Evolutionary conservation across 2,888 invertebrate genomes (phyloP).

Genomic region (Dromius quadrimaculatus): DNA sequence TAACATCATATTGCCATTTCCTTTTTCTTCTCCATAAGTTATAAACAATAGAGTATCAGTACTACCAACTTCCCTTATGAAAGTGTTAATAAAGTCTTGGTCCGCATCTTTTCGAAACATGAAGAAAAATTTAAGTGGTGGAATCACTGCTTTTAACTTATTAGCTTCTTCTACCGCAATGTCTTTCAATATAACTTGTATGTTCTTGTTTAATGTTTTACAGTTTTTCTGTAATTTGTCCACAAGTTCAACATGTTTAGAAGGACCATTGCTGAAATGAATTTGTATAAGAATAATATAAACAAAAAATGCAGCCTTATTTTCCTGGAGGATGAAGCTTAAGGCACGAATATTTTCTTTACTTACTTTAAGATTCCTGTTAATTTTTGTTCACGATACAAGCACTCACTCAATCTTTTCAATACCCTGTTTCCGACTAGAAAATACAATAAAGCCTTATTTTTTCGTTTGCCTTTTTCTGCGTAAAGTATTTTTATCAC

Average conservation of each 20-base stretch:
- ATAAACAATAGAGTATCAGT: constrained; percentile 75
- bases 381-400: constrained; percentile 77
- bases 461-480: constrained; percentile 80
- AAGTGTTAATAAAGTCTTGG: constrained; percentile 78
- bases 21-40: constrained; percentile 79
- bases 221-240: constrained; percentile 80
- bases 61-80: constrained; percentile 75
- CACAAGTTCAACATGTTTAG: constrained; percentile 77
- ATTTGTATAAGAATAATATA: constrained; percentile 21
- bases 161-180: constrained; percentile 77
- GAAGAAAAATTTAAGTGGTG: constrained; percentile 71
- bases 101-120: constrained; percentile 82
- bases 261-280: constrained; percentile 75
- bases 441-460: constrained; percentile 76
- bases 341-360: background rate
- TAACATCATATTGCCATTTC: constrained; percentile 70
- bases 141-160: constrained; percentile 68
- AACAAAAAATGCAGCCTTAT: too few relatives aligned
- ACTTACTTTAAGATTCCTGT: constrained; percentile 80
- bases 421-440: constrained; percentile 79
- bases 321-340: constrained; percentile 2
- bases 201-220: constrained; percentile 74
- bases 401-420: constrained; percentile 72
- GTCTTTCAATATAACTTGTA: constrained; percentile 76
- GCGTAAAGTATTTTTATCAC: constrained; percentile 75